Base-by-base conservation (phyloP, 2,888 invertebrate genomes). In the Athalia rosae region DNA sequence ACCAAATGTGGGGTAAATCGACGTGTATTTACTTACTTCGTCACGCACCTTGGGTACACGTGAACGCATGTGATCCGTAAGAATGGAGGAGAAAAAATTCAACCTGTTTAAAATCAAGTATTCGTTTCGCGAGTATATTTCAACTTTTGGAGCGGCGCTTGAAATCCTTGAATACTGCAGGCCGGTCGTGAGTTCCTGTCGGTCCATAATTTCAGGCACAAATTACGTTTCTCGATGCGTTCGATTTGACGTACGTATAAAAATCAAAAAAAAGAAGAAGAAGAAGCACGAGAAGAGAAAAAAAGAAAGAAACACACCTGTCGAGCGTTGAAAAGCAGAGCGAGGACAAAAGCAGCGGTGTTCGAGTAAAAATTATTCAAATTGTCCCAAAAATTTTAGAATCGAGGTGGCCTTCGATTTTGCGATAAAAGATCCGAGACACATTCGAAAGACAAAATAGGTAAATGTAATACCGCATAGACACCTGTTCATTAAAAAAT, bases 101-200 rank as follows among this genome's bases (percentile, higher is more conserved):
- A 45, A 71, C 71, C 71, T 45, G 71, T 56, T 69, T 56, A 5
- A 63, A 28, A 62, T 11, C 62, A 47, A 11, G 48, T 15, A 66
- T 47, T 48, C 66, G 13, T 66, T 66, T 48, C 28, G 9, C 53
- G 53, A n/a, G 58, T 43, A 43, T n/a, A n/a, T n/a, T n/a, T 11
- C 9, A 71, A 58, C 45, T 58, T 71, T 71, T 71, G 71, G 71
- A 71, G 71, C 71, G 45, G 58, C 56, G 71, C 71, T 58, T 71
- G 71, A 71, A 58, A 71, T 71, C 71, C 71, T 71, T 56, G 58
- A 71, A 58, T 43, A 43, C 58, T 58, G 64, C 8, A 28, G 50
- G 45, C 71, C 6, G 45, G 71, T 4, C 45, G 13, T 13, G 43
- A 71, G 50, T 71, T 71, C 71, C 71, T 71, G 71, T 71, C 58